Conservation (phyloP, 2,888 invertebrate species). For the Seira ritae region DNA sequence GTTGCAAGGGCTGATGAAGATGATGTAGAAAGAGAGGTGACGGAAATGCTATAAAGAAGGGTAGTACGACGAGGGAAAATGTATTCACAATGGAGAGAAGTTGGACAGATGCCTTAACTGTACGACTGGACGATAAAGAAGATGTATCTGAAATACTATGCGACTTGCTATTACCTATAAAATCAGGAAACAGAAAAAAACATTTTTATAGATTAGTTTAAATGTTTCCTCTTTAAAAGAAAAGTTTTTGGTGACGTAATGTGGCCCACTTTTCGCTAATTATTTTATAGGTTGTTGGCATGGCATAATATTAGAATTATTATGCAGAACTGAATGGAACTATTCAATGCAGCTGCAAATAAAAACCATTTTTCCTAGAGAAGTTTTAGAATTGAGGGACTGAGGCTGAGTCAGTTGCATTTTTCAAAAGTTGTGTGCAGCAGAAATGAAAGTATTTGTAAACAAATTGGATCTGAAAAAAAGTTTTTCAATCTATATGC, state of each 20-base stretch:
- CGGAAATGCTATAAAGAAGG: constrained; percentile 55
- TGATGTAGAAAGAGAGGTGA: constrained; percentile 41
- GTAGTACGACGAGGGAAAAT: constrained; percentile 56
- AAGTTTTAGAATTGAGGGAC: too few species aligned
- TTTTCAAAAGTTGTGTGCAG: too few species aligned
- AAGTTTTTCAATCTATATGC: constrained; percentile 60
- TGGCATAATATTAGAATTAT: too few species aligned
- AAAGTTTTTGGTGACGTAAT: too few species aligned
- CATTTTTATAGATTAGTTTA: neutral
- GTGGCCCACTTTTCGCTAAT: neutral
- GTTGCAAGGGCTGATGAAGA: constrained; percentile 18
- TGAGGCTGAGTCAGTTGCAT: too few species aligned
- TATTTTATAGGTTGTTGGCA: too few species aligned
- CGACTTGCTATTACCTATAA: constrained; percentile 69
- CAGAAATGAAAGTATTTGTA: too few species aligned
- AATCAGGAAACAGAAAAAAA: constrained; percentile 23
- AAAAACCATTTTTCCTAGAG: too few species aligned
- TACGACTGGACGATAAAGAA: constrained; percentile 62
- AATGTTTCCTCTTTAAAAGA: too few species aligned
- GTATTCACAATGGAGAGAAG: constrained; percentile 53
- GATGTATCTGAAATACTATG: constrained; percentile 69
- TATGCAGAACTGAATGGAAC: constrained; percentile 21
- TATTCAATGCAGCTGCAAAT: too few species aligned
- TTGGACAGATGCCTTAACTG: constrained; percentile 70
- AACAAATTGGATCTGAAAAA: constrained; percentile 28